A percentile compares a stretch with the other conserved stretches of the same genome.
Evolutionary conservation across 2,113 vertebrate genomes (phyloP).

Genomic region (Alligator sinensis): DNA sequence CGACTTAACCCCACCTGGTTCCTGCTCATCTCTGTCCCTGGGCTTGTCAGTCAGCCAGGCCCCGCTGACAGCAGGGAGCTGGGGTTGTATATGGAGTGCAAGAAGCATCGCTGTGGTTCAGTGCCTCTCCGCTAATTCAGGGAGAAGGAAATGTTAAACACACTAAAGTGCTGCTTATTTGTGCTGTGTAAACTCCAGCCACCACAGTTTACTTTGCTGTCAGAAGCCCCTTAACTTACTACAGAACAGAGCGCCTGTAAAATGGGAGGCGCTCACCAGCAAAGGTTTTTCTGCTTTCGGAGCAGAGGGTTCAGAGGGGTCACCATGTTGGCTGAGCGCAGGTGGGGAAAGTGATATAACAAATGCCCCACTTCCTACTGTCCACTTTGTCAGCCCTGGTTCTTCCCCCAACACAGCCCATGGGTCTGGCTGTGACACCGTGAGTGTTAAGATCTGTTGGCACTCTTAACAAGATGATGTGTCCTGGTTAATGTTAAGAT

Average conservation of each 20-base stretch:
- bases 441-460: too few relatives aligned
- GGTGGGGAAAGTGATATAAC: background rate
- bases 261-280: background rate
- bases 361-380: background rate
- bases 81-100: background rate
- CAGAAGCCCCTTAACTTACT: slow-evolving; percentile 43
- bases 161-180: slow-evolving; percentile 41
- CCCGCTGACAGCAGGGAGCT: background rate
- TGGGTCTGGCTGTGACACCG: too few relatives aligned
- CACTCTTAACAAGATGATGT: too few relatives aligned
- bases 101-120: background rate
- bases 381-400: background rate
- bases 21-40: background rate
- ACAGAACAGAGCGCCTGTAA: slow-evolving; percentile 40
- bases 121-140: slow-evolving; percentile 35
- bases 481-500: background rate
- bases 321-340: too few relatives aligned
- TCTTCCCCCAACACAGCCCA: background rate
- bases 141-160: slow-evolving; percentile 68
- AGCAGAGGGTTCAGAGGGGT: background rate
- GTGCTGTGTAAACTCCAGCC: slow-evolving; percentile 66
- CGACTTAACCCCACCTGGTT: background rate
- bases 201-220: slow-evolving; percentile 74
- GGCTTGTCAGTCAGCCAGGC: background rate
- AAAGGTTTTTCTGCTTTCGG: background rate